Conservation (phyloP, 2,113 vertebrate species). For the Axis porcinus region DNA sequence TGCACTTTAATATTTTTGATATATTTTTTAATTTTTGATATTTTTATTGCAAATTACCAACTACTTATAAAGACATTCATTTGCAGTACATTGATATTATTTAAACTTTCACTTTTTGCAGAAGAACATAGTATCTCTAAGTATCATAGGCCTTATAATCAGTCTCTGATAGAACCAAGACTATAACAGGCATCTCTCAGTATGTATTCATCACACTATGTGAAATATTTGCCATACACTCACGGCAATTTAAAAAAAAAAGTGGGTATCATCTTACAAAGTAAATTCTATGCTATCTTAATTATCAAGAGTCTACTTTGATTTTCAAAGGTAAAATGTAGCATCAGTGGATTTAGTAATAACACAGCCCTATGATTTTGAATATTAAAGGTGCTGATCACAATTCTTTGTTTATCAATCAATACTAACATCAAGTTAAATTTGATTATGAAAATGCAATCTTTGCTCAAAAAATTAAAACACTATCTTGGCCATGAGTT, state of each 20-base stretch:
- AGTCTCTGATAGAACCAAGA: neutral
- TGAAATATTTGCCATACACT: neutral
- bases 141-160: neutral
- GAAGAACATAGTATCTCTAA: neutral
- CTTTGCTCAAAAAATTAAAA: neutral
- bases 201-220: neutral
- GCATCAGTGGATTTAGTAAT: neutral
- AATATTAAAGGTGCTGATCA: neutral
- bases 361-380: neutral
- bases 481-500: neutral
- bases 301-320: neutral
- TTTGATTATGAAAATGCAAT: neutral
- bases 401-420: neutral
- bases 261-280: neutral
- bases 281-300: neutral
- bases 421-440: neutral
- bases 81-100: neutral
- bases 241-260: neutral
- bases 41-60: neutral
- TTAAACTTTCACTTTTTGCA: neutral
- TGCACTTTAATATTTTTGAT: neutral
- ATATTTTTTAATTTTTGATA: neutral
- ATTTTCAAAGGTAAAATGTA: neutral
- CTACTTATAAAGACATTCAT: neutral
- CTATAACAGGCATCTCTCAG: neutral